These are phyloP conservation scores for Drosophila rhopaloa DNA, from an alignment of 1,140 invertebrate genomes.

Conservation along the genomic window DNA sequence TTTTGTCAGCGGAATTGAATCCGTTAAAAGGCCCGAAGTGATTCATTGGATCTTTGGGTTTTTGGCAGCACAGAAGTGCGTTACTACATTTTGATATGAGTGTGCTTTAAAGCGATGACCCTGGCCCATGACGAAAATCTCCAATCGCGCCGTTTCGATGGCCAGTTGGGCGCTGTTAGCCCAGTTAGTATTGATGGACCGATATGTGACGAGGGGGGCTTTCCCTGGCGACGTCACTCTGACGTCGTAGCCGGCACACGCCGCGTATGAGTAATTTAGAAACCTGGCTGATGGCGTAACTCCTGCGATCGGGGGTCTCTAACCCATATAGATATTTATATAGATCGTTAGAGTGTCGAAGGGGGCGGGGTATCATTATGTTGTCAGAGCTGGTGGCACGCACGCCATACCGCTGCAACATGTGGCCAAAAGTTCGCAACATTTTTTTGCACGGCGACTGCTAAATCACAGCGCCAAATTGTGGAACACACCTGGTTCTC, in stretches of 20 bases:
- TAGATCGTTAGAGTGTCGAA: constrained; percentile 16
- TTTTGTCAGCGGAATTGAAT: constrained; percentile 7
- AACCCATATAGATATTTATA: constrained; percentile 6
- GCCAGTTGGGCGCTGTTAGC: neutral
- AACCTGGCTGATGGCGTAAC: neutral
- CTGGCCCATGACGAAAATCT: neutral
- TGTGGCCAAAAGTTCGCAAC: constrained; percentile 22
- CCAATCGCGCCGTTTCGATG: neutral
- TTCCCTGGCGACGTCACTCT: constrained; percentile 8
- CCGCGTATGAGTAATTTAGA: constrained; percentile 60
- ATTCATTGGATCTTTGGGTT: constrained; percentile 42
- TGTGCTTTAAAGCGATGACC: neutral
- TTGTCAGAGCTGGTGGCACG: constrained; percentile 55
- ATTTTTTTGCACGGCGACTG: constrained; percentile 38
- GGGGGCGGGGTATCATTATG: constrained; percentile 35
- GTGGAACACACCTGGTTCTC: constrained; percentile 30
- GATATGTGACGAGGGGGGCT: constrained; percentile 1
- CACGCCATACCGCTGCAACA: constrained; percentile 34
- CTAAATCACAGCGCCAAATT: constrained; percentile 38
- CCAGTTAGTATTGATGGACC: constrained; percentile 3
- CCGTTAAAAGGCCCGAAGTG: constrained; percentile 11
- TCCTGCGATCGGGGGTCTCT: constrained; percentile 4
- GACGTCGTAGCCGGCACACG: constrained; percentile 21
- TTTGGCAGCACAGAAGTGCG: constrained; percentile 10
- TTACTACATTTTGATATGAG: neutral